These are phyloP conservation scores for Yponomeuta malinellus DNA, from an alignment of 2,888 invertebrate genomes.

Conservation along the genomic window DNA sequence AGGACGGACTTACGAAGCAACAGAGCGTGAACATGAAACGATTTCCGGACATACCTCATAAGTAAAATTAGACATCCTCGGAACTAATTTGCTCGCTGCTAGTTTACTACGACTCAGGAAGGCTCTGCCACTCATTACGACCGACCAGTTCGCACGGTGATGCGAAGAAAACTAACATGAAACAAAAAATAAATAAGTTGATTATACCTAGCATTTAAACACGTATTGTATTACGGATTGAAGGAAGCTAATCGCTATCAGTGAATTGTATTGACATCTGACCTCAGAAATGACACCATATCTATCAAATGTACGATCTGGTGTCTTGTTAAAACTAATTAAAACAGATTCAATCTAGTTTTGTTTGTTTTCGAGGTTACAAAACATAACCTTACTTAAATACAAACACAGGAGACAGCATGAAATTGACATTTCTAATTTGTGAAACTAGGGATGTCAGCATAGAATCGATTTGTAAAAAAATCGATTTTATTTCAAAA, in stretches of 20 bases:
- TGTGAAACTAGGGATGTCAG: no score
- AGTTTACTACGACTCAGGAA: constrained; percentile 37
- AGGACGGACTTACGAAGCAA: not conserved
- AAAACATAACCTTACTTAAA: not conserved
- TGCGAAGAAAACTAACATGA: not conserved
- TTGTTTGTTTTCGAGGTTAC: constrained; percentile 1
- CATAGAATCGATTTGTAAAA: no score
- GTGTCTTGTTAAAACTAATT: not conserved
- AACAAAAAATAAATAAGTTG: not conserved
- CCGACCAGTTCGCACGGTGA: not conserved
- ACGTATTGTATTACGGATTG: not conserved
- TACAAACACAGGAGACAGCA: not conserved
- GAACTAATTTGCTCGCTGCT: constrained; percentile 35
- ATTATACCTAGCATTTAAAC: not conserved
- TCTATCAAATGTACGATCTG: not conserved
- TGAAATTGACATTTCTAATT: no score
- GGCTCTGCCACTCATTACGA: constrained; percentile 40
- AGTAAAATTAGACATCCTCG: constrained; percentile 50
- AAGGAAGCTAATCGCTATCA: not conserved
- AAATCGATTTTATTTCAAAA: no score
- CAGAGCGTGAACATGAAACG: not conserved
- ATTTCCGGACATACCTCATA: constrained; percentile 48
- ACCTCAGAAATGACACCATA: not conserved
- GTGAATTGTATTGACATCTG: not conserved
- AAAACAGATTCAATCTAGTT: not conserved